These are phyloP conservation scores for Dendrocopos noguchii DNA, from an alignment of 2,113 vertebrate genomes.

Conservation along the genomic window DNA sequence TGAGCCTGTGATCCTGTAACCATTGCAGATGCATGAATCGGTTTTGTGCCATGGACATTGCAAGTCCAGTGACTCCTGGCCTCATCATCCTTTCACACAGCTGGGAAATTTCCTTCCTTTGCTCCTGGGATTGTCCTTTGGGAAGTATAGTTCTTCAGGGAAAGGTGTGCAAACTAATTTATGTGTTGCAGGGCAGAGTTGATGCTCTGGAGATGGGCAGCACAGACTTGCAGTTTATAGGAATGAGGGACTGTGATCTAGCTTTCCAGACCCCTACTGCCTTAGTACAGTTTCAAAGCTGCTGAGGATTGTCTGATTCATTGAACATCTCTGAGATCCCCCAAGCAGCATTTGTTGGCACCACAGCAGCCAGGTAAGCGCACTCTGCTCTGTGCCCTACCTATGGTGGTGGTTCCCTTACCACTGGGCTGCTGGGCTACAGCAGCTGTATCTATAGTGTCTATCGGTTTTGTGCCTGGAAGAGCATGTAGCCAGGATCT, in stretches of 20 bases:
- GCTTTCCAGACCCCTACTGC: neutral
- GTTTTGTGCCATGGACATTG: neutral
- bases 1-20: no score
- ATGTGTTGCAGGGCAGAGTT: neutral
- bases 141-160: neutral
- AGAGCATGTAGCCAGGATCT: neutral
- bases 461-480: neutral
- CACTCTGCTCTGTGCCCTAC: neutral
- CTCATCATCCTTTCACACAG: neutral
- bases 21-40: no score
- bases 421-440: neutral
- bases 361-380: neutral
- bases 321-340: neutral
- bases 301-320: neutral
- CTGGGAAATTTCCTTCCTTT: neutral
- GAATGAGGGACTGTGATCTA: neutral
- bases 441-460: rapidly evolving
- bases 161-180: neutral
- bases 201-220: neutral
- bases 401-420: neutral
- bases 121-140: neutral
- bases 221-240: neutral
- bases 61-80: neutral
- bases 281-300: neutral
- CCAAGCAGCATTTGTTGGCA: neutral